These are phyloP conservation scores for Clupea harengus DNA, from an alignment of 2,113 vertebrate species.

Conservation along the genomic window DNA sequence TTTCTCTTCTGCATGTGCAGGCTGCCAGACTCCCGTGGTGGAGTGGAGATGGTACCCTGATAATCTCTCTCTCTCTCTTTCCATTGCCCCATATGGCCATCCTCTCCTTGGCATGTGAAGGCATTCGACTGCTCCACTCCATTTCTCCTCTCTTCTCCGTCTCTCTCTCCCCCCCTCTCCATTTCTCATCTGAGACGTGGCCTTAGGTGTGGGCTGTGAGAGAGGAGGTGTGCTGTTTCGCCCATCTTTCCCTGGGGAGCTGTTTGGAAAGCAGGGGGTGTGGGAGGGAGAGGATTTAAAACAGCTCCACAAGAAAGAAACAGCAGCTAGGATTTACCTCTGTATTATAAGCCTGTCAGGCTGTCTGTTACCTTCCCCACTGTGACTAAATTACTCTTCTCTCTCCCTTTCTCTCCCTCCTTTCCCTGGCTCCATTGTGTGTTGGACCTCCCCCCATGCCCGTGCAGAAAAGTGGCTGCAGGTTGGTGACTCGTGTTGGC, in stretches of 20 bases:
- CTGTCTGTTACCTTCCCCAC: not conserved
- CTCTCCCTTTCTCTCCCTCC: not conserved
- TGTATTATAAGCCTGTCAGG: not conserved
- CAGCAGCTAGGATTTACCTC: not conserved
- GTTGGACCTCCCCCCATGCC: constrained; percentile 21
- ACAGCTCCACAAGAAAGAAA: not conserved
- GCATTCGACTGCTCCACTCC: not conserved
- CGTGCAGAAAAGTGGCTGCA: constrained; percentile 75
- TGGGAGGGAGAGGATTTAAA: not conserved
- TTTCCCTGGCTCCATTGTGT: constrained; percentile 12
- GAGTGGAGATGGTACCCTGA: not conserved
- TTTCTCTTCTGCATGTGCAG: not conserved
- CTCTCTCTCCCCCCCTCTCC: not conserved
- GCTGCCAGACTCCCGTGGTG: not conserved
- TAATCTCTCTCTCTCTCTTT: not conserved
- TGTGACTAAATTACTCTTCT: not conserved
- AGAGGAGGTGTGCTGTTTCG: not conserved
- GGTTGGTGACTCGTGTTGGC: constrained; percentile 69
- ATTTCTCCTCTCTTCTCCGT: not conserved
- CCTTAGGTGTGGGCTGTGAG: not conserved
- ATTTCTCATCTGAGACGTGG: not conserved
- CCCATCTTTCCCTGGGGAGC: not conserved
- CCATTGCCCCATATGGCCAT: not conserved
- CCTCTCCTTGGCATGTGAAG: not conserved
- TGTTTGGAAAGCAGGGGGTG: not conserved